Conservation (phyloP, 2,113 vertebrate species). For the Buteo buteo region DNA sequence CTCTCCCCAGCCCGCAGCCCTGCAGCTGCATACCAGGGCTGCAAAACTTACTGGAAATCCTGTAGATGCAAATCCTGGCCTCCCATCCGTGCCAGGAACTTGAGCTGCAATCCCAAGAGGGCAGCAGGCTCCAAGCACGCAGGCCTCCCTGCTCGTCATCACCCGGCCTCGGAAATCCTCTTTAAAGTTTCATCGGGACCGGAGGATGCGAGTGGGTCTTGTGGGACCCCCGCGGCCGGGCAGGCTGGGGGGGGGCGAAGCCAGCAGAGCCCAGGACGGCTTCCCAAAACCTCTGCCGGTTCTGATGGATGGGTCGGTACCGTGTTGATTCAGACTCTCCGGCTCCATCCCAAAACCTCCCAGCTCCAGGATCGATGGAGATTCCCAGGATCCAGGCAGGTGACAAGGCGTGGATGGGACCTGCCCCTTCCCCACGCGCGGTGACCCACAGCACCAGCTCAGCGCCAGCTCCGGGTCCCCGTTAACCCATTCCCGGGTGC, state of each 20-base stretch:
- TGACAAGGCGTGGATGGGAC: fast-evolving
- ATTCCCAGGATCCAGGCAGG: background rate
- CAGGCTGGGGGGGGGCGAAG: background rate
- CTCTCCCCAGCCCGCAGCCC: background rate
- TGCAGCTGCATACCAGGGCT: background rate
- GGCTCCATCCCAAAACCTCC: background rate
- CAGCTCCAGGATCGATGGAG: background rate
- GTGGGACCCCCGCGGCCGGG: fast-evolving
- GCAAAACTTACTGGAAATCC: conserved; percentile 63
- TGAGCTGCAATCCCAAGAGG: conserved; percentile 36
- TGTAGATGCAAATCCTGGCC: conserved; percentile 16
- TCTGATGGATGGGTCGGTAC: background rate
- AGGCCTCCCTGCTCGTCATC: background rate
- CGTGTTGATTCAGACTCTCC: background rate
- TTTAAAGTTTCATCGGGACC: background rate
- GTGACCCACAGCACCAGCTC: background rate
- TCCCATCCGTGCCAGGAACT: conserved; percentile 40
- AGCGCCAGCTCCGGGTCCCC: fast-evolving
- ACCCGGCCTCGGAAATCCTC: background rate
- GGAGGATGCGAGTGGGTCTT: background rate
- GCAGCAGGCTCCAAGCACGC: background rate
- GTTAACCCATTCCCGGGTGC: fast-evolving
- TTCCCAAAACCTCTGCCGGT: background rate
- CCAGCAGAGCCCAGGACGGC: fast-evolving
- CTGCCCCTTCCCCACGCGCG: fast-evolving